Base-by-base conservation (phyloP, 2,113 vertebrate species). In the Lutjanus erythropterus region DNA sequence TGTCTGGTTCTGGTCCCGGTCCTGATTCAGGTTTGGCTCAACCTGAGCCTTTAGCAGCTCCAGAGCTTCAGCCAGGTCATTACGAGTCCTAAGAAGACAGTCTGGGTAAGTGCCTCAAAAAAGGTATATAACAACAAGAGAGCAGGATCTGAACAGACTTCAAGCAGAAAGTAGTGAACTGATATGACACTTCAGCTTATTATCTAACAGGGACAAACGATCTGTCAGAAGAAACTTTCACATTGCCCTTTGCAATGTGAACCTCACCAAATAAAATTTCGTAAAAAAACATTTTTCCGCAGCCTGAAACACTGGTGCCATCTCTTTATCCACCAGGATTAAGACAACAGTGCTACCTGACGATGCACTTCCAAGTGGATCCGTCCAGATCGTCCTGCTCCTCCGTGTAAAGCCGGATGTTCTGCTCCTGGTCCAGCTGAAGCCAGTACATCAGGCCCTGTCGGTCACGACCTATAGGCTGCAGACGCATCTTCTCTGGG, bases 371-470 rank as follows among this genome's bases (percentile, higher is more conserved):
- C 97, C 97, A 99, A 0, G 97, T 97, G 44, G 97, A 97, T 11
- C 97, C 97, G 58, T 99, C 97, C 88, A 96, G 94, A 79, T 99
- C 98, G 47, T 99, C 98, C 92, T 99, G 98, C 74, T 99, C 98
- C 90, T 99, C 98, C 21, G 97, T 97, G 86, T 99, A 99, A 91
- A 99, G 94, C 62, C 98, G 94, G 72, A 99, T 96, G 16, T 99
- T 99, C 89, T 98, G 97, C 85, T 99, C 97, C 50, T 97, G 97
- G 91, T 99, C 98, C 91, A 97, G 86, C 90, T 99, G 98, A 41
- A 98, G 96, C 98, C 98, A 99, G 71, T 99, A 99, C 94, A 97
- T 96, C 59, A 99, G 91, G 6, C 98, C 98, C 25, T 97, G 97
- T 73, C 91, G 95, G 93, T 99, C 98, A 60, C 96, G 94, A 12